Evolutionary conservation across 1,140 invertebrate species (phyloP), one percentile per base, ranked within the genome.

Genomic region (Bombus confusus): DNA sequence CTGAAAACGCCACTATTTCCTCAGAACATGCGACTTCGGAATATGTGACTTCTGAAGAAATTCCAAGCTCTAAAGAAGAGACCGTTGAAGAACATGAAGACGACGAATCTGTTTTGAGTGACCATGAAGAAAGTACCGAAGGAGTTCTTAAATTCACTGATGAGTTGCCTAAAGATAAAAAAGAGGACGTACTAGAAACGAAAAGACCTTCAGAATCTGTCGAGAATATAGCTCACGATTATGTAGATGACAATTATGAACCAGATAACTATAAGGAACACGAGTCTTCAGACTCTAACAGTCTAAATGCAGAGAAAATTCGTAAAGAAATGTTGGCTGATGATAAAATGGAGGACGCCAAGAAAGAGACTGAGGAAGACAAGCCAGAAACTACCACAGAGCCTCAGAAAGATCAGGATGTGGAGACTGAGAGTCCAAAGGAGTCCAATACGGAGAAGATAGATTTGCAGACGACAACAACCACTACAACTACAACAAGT

Each of bases 211-310:
- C 34, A 76, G 91, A 75, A 72, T 90, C 92, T 1, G 85, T 89
- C 18, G 93, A 84, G 84, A 92, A 85, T 66, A 82, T 66, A 12
- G 47, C 73, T 15, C 86, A 92, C 25, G 96, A 96, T 90, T 96
- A 96, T 75, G 93, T 96, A 4, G 95, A 96, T 85, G 96, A 96
- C 86, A 96, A 96, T 93, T 96, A 96, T 82, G 96, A 96, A 89
- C 93, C 95, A 2, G 81, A 93, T 31, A 92, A 92, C 90, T 95
- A 95, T 86, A 84, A 87, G 25, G 87, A 91, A 57, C 75, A 59
- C 2, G 83, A 88, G 39, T 71, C 72, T 5, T 80, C 79, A 6
- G 66, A 78, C 3, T 47, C 68, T 18, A 76, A 81, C 6, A 77
- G 87, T 10, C 34, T 59, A 10, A 72, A 39, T 8, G 62, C 86